Percentiles rank a stretch among this genome's conserved stretches.
Conservation (phyloP, 2,888 invertebrate genomes). For the Thyatira batis region DNA sequence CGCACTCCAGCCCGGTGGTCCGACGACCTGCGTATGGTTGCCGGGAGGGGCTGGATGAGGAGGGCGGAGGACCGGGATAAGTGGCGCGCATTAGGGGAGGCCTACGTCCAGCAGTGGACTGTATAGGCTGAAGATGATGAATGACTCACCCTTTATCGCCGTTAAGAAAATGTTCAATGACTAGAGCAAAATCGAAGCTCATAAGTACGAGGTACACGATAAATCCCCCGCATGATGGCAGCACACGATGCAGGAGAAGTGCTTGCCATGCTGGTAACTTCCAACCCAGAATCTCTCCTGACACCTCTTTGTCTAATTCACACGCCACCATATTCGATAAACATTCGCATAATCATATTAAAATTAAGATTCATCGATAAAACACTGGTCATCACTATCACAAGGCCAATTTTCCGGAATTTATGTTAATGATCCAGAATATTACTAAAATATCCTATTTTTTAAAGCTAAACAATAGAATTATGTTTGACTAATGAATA, state of each 20-base stretch:
- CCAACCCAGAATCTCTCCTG: slow-evolving; percentile 69
- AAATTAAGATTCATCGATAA: slow-evolving; percentile 12
- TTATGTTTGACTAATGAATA: slow-evolving; percentile 45
- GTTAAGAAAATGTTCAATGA: slow-evolving; percentile 84
- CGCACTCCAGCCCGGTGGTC: too few species aligned
- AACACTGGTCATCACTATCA: slow-evolving; percentile 3
- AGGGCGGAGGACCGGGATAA: too few species aligned
- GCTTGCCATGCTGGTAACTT: slow-evolving; percentile 72
- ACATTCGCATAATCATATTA: slow-evolving; percentile 11
- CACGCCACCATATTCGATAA: slow-evolving; percentile 65
- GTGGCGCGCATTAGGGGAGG: too few species aligned
- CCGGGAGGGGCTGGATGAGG: too few species aligned
- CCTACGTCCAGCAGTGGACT: too few species aligned
- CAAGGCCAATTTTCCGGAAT: not conserved
- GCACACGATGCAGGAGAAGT: slow-evolving; percentile 63
- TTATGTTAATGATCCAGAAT: not conserved
- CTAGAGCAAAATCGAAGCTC: slow-evolving; percentile 85
- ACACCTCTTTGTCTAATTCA: slow-evolving; percentile 66
- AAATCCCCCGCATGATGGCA: slow-evolving; percentile 79
- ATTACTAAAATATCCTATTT: not conserved
- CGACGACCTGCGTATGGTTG: too few species aligned
- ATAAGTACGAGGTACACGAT: slow-evolving; percentile 85
- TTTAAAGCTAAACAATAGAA: slow-evolving; percentile 1
- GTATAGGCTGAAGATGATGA: not conserved
- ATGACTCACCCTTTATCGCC: slow-evolving; percentile 79